phyloP scores from a whole-genome alignment of 2,888 invertebrate species.

The Ophioninae sp. region DNA sequence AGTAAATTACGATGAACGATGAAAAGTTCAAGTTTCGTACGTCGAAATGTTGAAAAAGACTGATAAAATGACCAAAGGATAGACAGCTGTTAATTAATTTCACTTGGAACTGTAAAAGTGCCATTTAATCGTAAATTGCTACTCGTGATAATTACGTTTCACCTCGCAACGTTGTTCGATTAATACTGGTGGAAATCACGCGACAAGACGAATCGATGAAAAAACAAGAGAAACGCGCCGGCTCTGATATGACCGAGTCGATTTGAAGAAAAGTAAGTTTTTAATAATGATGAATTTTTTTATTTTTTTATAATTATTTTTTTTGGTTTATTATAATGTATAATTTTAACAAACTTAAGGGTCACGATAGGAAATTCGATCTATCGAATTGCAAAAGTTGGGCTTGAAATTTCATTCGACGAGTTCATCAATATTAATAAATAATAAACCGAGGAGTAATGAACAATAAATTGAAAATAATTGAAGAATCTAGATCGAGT shows the following conservation, averaged over 20 bases:
- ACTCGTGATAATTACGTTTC: neutral
- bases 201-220: conserved; percentile 66
- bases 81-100: conserved; percentile 3
- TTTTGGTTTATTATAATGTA: too few relatives aligned
- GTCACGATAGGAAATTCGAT: neutral
- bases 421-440: neutral
- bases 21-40: neutral
- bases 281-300: too few relatives aligned
- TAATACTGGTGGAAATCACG: conserved; percentile 32
- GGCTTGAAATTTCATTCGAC: neutral
- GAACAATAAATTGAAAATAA: too few relatives aligned
- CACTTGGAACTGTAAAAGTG: neutral
- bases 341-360: neutral
- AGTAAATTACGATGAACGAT: neutral
- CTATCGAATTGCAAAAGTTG: neutral
- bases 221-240: conserved; percentile 47
- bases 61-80: neutral
- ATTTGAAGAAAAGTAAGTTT: conserved; percentile 75
- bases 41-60: neutral
- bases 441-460: too few relatives aligned
- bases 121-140: neutral
- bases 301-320: too few relatives aligned
- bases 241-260: conserved; percentile 76
- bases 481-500: neutral
- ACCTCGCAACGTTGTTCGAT: neutral